A percentile compares a stretch with the other conserved stretches of the same genome.
phyloP scores from a whole-genome alignment of 2,113 vertebrate species.

The Phrynosoma platyrhinos region DNA sequence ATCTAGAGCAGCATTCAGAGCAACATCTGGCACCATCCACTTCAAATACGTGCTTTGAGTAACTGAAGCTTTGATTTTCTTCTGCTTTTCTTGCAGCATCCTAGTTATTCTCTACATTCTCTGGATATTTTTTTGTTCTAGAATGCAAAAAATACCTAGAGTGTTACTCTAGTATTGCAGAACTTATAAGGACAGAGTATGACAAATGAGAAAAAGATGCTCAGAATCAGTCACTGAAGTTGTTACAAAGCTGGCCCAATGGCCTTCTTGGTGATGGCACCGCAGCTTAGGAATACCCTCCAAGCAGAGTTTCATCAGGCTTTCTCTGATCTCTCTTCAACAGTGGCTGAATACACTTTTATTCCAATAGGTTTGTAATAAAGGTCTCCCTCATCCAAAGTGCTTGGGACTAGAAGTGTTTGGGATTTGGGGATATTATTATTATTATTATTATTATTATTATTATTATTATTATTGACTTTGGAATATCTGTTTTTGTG shows the following conservation, averaged over 20 bases:
- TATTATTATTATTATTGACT: too few species aligned
- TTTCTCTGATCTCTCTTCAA: not conserved
- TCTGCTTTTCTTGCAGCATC: not conserved
- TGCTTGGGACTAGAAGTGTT: too few species aligned
- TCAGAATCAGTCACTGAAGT: not conserved
- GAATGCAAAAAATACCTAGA: not conserved
- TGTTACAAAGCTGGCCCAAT: too few species aligned
- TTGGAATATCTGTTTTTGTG: too few species aligned
- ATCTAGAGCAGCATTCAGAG: too few species aligned
- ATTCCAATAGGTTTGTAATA: not conserved
- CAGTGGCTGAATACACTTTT: not conserved
- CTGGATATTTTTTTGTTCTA: not conserved
- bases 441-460: too few species aligned
- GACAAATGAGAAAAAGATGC: not conserved
- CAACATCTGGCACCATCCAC: not conserved
- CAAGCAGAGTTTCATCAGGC: too few species aligned
- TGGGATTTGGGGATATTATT: too few species aligned
- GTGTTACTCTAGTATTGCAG: not conserved
- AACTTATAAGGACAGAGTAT: not conserved
- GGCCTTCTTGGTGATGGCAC: too few species aligned
- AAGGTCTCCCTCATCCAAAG: too few species aligned
- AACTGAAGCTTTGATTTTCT: not conserved
- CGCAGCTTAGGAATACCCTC: too few species aligned
- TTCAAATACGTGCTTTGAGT: too few species aligned
- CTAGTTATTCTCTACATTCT: not conserved